A percentile compares a stretch with the other conserved stretches of the same genome.
Conservation (phyloP, 2,888 invertebrate genomes). For the Tipula helvola region DNA sequence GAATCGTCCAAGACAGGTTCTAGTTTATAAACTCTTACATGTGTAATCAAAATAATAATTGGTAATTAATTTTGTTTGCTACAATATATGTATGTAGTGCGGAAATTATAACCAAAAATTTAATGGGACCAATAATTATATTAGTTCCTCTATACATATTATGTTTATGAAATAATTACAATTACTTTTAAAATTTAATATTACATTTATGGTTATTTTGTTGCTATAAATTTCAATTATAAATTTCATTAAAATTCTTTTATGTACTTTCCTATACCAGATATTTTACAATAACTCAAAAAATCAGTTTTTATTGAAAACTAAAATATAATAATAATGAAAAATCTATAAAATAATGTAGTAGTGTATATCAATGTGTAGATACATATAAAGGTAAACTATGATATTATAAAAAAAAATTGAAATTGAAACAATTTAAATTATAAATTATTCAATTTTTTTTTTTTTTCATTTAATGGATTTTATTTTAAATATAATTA, state of each 20-base stretch:
- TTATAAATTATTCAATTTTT: neutral
- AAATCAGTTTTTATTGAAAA: neutral
- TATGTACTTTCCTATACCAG: neutral
- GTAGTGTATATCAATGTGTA: neutral
- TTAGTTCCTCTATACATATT: neutral
- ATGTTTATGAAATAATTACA: neutral
- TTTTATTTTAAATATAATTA: neutral
- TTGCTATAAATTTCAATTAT: neutral
- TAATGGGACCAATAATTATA: neutral
- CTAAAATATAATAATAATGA: neutral
- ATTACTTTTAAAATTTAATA: neutral
- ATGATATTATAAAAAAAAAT: neutral
- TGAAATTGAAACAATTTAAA: neutral
- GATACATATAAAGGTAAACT: neutral
- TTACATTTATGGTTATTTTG: neutral
- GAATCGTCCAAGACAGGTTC: neutral
- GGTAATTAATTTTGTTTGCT: neutral
- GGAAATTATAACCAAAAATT: neutral
- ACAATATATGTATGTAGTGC: neutral
- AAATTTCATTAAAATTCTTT: neutral
- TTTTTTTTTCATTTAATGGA: neutral
- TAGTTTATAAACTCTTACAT: neutral
- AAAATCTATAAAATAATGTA: neutral
- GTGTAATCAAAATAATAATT: neutral
- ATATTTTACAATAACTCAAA: neutral